A percentile compares a stretch with the other conserved stretches of the same genome.
Evolutionary conservation across 2,888 invertebrate genomes (phyloP).

Genomic region (Eilema depressum): DNA sequence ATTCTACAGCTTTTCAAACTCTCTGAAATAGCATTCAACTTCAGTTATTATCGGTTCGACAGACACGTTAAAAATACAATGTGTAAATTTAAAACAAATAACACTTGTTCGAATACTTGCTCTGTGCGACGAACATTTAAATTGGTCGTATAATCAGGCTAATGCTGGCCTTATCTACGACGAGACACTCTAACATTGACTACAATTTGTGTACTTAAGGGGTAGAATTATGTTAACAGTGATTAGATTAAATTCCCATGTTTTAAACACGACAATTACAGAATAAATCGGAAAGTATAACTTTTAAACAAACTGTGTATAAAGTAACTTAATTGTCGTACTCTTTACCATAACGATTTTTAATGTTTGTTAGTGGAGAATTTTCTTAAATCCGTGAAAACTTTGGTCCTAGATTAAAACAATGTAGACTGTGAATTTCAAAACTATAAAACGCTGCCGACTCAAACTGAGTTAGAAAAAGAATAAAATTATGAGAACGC

Average conservation of each 20-base stretch:
- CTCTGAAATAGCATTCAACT: slow-evolving; percentile 3
- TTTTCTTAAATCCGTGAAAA: too few species aligned
- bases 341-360: too few species aligned
- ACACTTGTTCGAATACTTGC: slow-evolving; percentile 22
- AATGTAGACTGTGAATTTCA: not conserved
- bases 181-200: slow-evolving; percentile 39
- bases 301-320: too few species aligned
- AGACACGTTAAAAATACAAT: slow-evolving; percentile 20
- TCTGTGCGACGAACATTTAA: slow-evolving; percentile 42
- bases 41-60: slow-evolving; percentile 5
- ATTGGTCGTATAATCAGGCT: slow-evolving; percentile 48
- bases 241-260: not conserved
- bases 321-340: too few species aligned
- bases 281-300: too few species aligned
- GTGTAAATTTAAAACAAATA: slow-evolving; percentile 26
- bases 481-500: too few species aligned
- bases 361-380: too few species aligned
- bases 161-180: slow-evolving; percentile 48
- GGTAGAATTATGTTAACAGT: not conserved
- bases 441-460: not conserved
- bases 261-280: not conserved
- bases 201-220: slow-evolving; percentile 25
- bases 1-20: not conserved
- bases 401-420: too few species aligned
- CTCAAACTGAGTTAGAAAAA: too few species aligned